Evolutionary conservation across 2,797 vertebrate species (phyloP).

Genomic region (Saxicola maurus): DNA sequence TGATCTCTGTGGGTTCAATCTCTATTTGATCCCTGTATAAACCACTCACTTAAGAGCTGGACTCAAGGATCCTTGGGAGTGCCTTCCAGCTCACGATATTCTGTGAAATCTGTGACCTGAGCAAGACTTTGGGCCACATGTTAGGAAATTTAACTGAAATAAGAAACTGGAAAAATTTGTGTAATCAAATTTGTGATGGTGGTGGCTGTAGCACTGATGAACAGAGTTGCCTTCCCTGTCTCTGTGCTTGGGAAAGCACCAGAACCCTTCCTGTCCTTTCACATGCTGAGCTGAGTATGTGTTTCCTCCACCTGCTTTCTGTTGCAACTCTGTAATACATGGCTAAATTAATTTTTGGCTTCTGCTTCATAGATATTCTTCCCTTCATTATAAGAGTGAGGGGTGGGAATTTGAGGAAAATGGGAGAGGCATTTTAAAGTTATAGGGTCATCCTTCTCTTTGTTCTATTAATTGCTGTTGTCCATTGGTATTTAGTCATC

Average conservation of each 20-base stretch:
- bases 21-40: neutral
- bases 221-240: neutral
- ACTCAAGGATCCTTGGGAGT: neutral
- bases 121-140: neutral
- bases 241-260: neutral
- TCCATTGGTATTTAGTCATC: neutral
- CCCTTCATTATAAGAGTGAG: neutral
- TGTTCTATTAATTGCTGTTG: neutral
- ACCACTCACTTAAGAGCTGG: neutral
- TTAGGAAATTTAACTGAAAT: neutral
- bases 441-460: neutral
- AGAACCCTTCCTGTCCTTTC: neutral
- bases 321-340: neutral
- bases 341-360: neutral
- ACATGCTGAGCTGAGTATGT: neutral
- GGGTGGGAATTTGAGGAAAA: neutral
- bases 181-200: neutral
- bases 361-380: neutral
- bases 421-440: neutral
- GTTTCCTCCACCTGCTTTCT: neutral
- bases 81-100: neutral
- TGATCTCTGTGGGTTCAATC: neutral
- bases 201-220: neutral
- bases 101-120: neutral
- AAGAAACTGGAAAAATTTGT: neutral